Evolutionary conservation across 2,888 invertebrate genomes (phyloP).

Genomic region (Lepidochitona cinerea): DNA sequence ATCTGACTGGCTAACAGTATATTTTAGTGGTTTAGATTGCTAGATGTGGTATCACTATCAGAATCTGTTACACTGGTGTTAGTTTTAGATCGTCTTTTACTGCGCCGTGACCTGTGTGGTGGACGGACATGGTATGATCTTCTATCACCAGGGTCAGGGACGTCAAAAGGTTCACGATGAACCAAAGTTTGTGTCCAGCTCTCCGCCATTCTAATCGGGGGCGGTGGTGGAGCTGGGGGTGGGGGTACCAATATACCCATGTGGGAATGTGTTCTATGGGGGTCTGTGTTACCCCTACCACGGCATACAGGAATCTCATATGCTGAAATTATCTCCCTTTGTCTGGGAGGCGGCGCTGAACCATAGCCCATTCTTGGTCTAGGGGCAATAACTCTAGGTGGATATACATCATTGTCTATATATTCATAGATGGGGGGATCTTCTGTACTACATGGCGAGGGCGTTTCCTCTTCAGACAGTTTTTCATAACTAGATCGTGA

Average conservation of each 20-base stretch:
- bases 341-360: neutral
- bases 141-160: neutral
- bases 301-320: neutral
- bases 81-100: neutral
- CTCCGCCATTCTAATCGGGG: neutral
- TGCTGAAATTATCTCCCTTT: neutral
- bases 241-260: neutral
- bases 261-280: neutral
- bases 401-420: slow-evolving; percentile 2
- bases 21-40: slow-evolving; percentile 4
- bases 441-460: slow-evolving; percentile 1
- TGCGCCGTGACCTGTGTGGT: neutral
- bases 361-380: neutral
- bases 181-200: neutral
- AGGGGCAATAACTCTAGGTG: neutral
- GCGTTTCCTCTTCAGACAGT: slow-evolving; percentile 6
- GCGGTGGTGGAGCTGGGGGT: neutral
- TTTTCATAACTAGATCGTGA: slow-evolving; percentile 6
- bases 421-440: slow-evolving; percentile 7
- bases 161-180: neutral
- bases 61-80: neutral
- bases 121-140: neutral
- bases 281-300: neutral
- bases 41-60: slow-evolving; percentile 1
- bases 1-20: too few species aligned